Evolutionary conservation across 1,140 invertebrate genomes (phyloP), one percentile per base, ranked within the genome.

Genomic region (Papilio dardanus): DNA sequence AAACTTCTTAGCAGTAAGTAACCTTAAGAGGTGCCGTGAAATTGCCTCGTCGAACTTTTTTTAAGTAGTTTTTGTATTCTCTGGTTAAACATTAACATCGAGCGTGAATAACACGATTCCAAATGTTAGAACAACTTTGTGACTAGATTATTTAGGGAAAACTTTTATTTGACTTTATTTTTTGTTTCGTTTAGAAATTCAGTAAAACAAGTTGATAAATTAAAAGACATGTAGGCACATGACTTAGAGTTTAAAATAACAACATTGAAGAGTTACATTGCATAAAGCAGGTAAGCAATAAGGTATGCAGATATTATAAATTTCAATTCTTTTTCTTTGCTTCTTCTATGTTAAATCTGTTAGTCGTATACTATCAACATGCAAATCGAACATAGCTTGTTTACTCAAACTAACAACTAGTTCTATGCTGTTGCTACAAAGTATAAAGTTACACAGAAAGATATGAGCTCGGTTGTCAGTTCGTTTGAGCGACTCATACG

Each of bases 1-100:
- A 68, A 68, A 68, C 66, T 68, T 68, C 66, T 40, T 68, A 68
- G 35, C 66, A 68, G 66, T 68, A 68, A 68, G 66, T 35, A 68
- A 68, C 66, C 16, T 24, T 68, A 68, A 37, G 33, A 68, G 66
- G 33, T 37, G 12, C 66, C 66, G 35, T 40, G 66, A 68, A 68
- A 68, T 68, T 68, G 66, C 66, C n/a, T 37, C 8, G 8, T 68
- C 66, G 66, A 68, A 68, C 33, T 68, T 68, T 66, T 66, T 68
- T 68, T 68, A 68, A 68, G 66, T 68, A 68, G 66, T 68, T 68
- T 58, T 68, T 19, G 66, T 68, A 68, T 68, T 40, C 66, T 35
- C 33, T 68, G 33, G 31, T 68, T 35, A 37, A 68, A 40, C 66
- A 40, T 68, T 68, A 35, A 68, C 33, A 68, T 19, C 35, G 33